Percentiles rank a stretch among this genome's conserved stretches.
Conservation (phyloP, 2,888 invertebrate genomes). For the Tricholauxania praeusta region DNA sequence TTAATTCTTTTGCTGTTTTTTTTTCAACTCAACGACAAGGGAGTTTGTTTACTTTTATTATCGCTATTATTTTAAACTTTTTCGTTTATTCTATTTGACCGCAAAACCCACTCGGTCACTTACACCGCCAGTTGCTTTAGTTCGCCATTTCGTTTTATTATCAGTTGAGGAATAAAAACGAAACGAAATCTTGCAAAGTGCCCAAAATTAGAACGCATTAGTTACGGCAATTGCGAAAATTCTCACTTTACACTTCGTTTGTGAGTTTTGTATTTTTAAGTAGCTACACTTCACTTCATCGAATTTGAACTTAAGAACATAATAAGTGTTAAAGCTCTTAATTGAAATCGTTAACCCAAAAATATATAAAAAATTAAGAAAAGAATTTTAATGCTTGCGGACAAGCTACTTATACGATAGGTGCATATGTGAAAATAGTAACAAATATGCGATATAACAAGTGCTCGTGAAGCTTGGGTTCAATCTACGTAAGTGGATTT, state of each 20-base stretch:
- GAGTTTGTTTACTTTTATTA: background rate
- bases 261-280: background rate
- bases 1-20: too few species aligned
- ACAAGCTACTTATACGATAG: too few species aligned
- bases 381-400: too few species aligned
- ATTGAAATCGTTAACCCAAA: constrained; percentile 12
- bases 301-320: too few species aligned
- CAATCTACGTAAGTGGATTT: too few species aligned
- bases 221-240: constrained; percentile 16
- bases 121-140: background rate
- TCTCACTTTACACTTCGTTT: background rate
- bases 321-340: background rate
- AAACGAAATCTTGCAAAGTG: background rate
- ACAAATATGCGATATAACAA: too few species aligned
- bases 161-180: background rate
- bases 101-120: background rate
- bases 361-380: background rate
- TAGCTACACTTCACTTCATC: too few species aligned
- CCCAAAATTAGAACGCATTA: constrained; percentile 11
- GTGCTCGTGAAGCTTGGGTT: too few species aligned
- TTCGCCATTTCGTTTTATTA: background rate
- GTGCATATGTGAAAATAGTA: too few species aligned
- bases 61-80: background rate
- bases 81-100: background rate
- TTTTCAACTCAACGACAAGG: background rate